Evolutionary conservation across 2,888 invertebrate genomes (phyloP).

Genomic region (Hecatera dysodea): DNA sequence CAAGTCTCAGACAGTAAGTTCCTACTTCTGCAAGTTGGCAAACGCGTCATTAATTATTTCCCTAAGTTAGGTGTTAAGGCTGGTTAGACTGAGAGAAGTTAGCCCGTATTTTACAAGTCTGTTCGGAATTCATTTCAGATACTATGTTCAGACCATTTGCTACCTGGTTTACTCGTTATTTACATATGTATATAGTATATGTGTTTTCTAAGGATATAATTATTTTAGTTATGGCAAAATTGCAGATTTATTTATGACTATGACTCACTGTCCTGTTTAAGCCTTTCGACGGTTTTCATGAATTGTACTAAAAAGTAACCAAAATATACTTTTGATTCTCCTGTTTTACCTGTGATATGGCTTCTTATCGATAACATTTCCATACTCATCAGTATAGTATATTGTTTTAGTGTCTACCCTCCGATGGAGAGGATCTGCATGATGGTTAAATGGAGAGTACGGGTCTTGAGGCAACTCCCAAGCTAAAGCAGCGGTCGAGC

Average conservation of each 20-base stretch:
- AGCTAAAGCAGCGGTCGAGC: constrained; percentile 94
- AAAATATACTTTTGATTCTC: not conserved
- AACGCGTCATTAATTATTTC: constrained; percentile 56
- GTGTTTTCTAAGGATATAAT: not conserved
- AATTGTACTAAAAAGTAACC: not conserved
- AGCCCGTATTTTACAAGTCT: constrained; percentile 42
- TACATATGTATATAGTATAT: no score
- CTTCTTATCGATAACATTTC: constrained; percentile 79
- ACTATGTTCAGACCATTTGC: constrained; percentile 24
- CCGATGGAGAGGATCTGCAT: constrained; percentile 86
- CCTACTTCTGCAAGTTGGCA: constrained; percentile 41
- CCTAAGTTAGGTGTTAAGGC: constrained; percentile 46
- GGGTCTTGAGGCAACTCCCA: constrained; percentile 94
- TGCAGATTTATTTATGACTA: no score
- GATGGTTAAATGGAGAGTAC: constrained; percentile 85
- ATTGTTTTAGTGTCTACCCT: constrained; percentile 82
- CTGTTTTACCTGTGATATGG: constrained; percentile 81
- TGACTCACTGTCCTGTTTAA: not conserved
- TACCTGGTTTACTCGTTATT: constrained; percentile 12
- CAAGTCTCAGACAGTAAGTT: constrained; percentile 20
- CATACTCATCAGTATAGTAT: constrained; percentile 82
- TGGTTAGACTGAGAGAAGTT: constrained; percentile 45
- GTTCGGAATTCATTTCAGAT: constrained; percentile 35
- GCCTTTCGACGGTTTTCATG: not conserved
- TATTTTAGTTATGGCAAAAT: no score